Evolutionary conservation across 92 coral and sea anemone species (phyloP).

Genomic region (Isaurus tuberculatus): DNA sequence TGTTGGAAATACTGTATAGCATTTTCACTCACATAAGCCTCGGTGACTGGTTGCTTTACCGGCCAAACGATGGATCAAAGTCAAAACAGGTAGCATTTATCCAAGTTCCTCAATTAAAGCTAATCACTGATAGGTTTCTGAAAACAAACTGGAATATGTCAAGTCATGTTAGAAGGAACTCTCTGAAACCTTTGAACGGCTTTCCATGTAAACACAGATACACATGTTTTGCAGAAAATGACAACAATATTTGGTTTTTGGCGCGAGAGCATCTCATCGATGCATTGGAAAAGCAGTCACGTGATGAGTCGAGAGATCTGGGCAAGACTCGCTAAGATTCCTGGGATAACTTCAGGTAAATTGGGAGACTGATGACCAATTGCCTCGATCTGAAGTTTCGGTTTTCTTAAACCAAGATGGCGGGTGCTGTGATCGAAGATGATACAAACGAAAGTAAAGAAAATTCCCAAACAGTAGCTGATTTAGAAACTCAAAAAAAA

Average conservation of each 20-base stretch:
- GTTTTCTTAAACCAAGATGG: conserved; percentile 64
- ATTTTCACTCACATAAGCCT: conserved; percentile 35
- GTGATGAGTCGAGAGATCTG: conserved; percentile 37
- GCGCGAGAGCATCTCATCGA: conserved; percentile 58
- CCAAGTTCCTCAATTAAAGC: conserved; percentile 5
- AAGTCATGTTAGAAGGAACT: neutral
- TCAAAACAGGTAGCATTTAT: conserved; percentile 8
- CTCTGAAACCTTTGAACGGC: conserved; percentile 31
- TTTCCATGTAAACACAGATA: conserved; percentile 67
- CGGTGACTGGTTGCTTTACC: neutral
- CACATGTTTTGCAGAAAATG: conserved; percentile 45
- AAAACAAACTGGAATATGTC: neutral
- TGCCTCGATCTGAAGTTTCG: conserved; percentile 3
- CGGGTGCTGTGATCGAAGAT: conserved; percentile 65
- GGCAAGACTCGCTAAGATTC: conserved; percentile 30
- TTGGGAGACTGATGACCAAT: conserved; percentile 4
- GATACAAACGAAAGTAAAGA: conserved; percentile 55
- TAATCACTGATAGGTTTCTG: neutral
- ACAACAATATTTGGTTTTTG: conserved; percentile 46
- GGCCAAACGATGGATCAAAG: neutral
- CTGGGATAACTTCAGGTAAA: conserved; percentile 11
- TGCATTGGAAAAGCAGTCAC: conserved; percentile 31
- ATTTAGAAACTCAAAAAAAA: conserved; percentile 76
- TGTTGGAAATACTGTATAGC: neutral
- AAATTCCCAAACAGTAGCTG: conserved; percentile 50